phyloP scores from a whole-genome alignment of 2,797 vertebrate genomes.

The Microchirus variegatus region DNA sequence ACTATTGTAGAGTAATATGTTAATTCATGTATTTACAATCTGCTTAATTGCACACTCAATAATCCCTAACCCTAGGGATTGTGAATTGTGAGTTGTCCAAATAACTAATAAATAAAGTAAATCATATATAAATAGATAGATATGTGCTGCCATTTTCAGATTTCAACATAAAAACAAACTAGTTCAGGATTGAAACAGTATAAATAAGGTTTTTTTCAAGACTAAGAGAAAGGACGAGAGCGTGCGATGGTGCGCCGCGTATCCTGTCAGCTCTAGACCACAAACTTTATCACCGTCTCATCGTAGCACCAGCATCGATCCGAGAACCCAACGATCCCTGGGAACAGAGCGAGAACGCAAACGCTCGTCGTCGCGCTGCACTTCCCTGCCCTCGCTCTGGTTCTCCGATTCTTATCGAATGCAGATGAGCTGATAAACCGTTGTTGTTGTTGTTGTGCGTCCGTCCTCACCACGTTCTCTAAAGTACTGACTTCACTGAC shows the following conservation, averaged over 20 bases:
- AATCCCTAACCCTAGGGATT: no score
- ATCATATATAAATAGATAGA: no score
- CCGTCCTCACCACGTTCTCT: background rate
- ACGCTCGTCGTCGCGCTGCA: conserved; percentile 26
- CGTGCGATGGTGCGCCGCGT: conserved; percentile 47
- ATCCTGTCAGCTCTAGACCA: conserved; percentile 64
- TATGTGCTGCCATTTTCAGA: no score
- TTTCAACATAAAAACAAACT: background rate
- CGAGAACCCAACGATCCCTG: conserved; percentile 61
- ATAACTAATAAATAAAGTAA: no score
- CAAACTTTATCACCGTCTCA: conserved; percentile 77
- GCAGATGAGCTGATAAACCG: conserved; percentile 39
- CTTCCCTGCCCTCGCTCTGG: conserved; percentile 14
- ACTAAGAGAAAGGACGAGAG: conserved; percentile 15
- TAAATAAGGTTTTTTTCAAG: background rate
- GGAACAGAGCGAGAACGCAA: conserved; percentile 55
- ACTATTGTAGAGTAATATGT: no score
- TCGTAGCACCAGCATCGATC: conserved; percentile 74
- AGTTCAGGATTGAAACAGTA: background rate
- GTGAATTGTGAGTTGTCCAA: no score
- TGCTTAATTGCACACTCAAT: no score
- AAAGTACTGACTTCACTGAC: no score
- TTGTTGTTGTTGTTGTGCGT: conserved; percentile 21
- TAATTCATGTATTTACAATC: no score
- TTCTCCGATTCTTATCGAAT: conserved; percentile 38